Evolutionary conservation across 2,797 vertebrate genomes (phyloP).

Genomic region (Tamandua tetradactyla): DNA sequence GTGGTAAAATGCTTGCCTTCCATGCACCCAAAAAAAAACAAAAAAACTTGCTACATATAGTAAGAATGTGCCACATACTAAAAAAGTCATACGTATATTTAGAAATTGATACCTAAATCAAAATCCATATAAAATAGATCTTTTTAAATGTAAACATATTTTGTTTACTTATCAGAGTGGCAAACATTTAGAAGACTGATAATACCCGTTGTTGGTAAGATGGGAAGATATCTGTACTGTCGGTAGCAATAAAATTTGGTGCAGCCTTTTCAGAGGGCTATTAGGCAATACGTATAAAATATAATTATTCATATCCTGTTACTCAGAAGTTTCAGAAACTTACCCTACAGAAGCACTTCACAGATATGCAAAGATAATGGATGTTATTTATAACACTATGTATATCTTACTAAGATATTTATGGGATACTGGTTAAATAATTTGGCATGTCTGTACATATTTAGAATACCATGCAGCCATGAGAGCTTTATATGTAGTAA

Average conservation of each 20-base stretch:
- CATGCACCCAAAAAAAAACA: too few relatives aligned
- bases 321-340: neutral
- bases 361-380: neutral
- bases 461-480: neutral
- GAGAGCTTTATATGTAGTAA: conserved; percentile 1
- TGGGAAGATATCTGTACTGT: conserved; percentile 11
- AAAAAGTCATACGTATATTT: neutral
- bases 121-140: conserved; percentile 32
- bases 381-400: neutral
- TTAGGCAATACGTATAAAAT: neutral
- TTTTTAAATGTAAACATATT: neutral
- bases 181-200: conserved; percentile 42
- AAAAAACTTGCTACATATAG: neutral
- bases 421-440: neutral
- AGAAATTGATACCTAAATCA: neutral
- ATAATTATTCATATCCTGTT: neutral
- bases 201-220: neutral
- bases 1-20: too few relatives aligned
- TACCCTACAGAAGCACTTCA: neutral
- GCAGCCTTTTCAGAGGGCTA: neutral
- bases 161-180: conserved; percentile 21
- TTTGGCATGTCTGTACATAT: neutral
- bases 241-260: conserved; percentile 27
- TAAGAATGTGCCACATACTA: neutral
- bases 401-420: neutral